phyloP scores from a whole-genome alignment of 2,797 vertebrate species.

The Varecia variegata region DNA sequence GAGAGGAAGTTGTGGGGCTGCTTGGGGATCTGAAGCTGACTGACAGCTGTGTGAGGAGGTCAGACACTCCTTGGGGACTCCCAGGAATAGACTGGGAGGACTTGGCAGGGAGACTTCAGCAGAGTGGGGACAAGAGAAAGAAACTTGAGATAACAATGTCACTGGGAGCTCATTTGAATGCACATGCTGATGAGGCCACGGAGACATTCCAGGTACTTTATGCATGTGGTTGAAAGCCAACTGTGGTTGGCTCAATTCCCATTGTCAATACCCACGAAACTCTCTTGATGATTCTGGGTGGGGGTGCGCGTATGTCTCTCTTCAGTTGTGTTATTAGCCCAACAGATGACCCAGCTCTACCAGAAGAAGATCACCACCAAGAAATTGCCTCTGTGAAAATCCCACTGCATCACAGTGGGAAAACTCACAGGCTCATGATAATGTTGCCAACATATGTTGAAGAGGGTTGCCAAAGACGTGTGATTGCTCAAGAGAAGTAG shows the following conservation, averaged over 20 bases:
- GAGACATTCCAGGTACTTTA: neutral
- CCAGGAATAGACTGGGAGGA: neutral
- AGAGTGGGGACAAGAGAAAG: neutral
- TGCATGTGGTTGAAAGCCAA: neutral
- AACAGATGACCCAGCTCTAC: neutral
- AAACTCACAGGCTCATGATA: neutral
- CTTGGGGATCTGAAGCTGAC: neutral
- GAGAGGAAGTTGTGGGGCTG: neutral
- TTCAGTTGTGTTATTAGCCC: neutral
- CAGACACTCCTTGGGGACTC: neutral
- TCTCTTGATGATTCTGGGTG: neutral
- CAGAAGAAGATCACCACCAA: neutral
- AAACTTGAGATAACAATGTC: neutral
- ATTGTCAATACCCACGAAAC: neutral
- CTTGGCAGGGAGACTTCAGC: neutral
- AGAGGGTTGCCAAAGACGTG: neutral
- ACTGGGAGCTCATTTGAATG: neutral
- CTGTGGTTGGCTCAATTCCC: neutral
- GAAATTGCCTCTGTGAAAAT: neutral
- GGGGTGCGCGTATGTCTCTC: neutral
- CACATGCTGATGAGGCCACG: neutral
- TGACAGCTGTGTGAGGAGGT: neutral
- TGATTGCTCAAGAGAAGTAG: neutral
- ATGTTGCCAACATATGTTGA: neutral
- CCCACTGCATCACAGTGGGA: neutral